Percentiles rank a stretch among this genome's conserved stretches.
Evolutionary conservation across 2,797 vertebrate genomes (phyloP).

Genomic region (Bovichtus variegatus): DNA sequence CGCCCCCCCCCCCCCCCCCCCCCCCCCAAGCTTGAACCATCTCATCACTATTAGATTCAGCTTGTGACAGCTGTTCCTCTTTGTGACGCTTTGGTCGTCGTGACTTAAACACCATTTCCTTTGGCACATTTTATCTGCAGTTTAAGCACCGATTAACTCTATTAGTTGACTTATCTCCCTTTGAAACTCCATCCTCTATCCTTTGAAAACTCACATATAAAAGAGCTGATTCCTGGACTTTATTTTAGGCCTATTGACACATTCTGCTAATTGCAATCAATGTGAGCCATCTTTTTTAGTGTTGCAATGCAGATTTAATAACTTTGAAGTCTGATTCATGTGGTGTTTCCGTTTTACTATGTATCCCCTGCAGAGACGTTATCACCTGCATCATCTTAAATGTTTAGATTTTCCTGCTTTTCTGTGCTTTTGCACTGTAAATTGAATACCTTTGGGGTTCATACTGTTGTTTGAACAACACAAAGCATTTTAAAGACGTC

Average conservation of each 20-base stretch:
- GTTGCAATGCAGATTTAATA: not conserved
- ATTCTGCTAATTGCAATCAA: not conserved
- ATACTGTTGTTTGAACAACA: not conserved
- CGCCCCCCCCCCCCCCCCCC: too few species aligned
- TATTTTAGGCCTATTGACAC: not conserved
- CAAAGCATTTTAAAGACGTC: not conserved
- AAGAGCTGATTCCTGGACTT: not conserved
- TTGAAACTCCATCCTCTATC: too few species aligned
- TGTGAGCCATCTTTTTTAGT: not conserved
- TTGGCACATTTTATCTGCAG: not conserved
- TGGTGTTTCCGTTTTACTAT: constrained; percentile 13
- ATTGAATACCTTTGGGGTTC: not conserved
- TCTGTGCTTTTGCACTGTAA: constrained; percentile 19
- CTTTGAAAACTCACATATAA: not conserved
- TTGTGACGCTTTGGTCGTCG: too few species aligned
- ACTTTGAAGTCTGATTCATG: not conserved
- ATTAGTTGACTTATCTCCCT: not conserved
- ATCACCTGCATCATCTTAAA: not conserved
- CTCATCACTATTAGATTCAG: too few species aligned
- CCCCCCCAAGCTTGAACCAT: too few species aligned
- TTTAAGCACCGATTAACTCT: not conserved
- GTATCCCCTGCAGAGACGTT: not conserved
- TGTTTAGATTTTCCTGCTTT: not conserved
- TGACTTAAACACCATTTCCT: not conserved
- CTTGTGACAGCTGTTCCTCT: too few species aligned